Evolutionary conservation across 2,888 invertebrate species (phyloP).

Genomic region (Amorpha juglandis): DNA sequence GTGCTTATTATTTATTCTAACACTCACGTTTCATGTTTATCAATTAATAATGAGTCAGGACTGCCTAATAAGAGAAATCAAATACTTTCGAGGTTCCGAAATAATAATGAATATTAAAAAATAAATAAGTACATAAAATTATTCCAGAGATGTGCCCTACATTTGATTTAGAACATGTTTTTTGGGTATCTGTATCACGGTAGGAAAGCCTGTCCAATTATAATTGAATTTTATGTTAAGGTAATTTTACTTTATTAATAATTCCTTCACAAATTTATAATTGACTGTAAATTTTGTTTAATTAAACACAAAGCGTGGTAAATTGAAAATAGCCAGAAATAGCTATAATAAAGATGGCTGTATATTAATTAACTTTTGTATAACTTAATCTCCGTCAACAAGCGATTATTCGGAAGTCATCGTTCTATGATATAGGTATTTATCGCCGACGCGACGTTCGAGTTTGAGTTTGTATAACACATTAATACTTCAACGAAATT

Average conservation of each 20-base stretch:
- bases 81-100: neutral
- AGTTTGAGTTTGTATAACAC: slow-evolving; percentile 44
- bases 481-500: slow-evolving; percentile 57
- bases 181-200: neutral
- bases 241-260: no score
- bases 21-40: no score
- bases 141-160: neutral
- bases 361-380: slow-evolving; percentile 9
- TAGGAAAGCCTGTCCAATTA: neutral
- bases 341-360: neutral
- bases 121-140: neutral
- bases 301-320: neutral
- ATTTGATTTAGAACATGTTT: neutral
- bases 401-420: slow-evolving; percentile 14
- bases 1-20: no score
- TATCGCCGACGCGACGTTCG: slow-evolving; percentile 21
- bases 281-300: neutral
- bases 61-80: no score
- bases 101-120: neutral
- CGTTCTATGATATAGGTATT: slow-evolving; percentile 29
- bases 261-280: no score
- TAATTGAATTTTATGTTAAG: neutral
- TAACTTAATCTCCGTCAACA: slow-evolving; percentile 14
- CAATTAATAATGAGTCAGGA: neutral
- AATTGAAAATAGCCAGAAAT: neutral